Evolutionary conservation across 2,888 invertebrate genomes (phyloP).

Genomic region (Corbicula japonica): DNA sequence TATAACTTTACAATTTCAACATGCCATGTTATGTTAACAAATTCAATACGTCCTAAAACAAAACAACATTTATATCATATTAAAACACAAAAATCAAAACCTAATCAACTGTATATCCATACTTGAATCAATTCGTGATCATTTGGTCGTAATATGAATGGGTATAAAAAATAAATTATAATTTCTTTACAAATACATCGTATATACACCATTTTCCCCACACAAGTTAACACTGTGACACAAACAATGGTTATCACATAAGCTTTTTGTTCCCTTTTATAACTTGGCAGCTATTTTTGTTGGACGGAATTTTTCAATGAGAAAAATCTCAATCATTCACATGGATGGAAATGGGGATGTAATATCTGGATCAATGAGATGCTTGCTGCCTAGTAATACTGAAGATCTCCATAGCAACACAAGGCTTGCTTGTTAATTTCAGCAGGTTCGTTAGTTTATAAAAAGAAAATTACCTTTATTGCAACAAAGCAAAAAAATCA

Average conservation of each 20-base stretch:
- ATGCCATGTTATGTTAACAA: too few relatives aligned
- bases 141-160: slow-evolving; percentile 12
- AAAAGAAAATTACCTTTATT: not conserved
- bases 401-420: not conserved
- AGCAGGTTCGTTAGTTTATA: not conserved
- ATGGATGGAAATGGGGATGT: slow-evolving; percentile 33
- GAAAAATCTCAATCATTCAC: slow-evolving; percentile 26
- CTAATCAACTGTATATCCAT: too few relatives aligned
- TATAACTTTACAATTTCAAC: too few relatives aligned
- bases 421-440: not conserved
- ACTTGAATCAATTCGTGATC: too few relatives aligned
- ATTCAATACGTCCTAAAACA: too few relatives aligned
- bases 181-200: slow-evolving; percentile 23
- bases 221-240: slow-evolving; percentile 1
- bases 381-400: slow-evolving; percentile 42
- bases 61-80: too few relatives aligned
- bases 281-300: slow-evolving; percentile 32
- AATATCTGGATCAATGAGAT: slow-evolving; percentile 33
- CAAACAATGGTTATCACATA: slow-evolving; percentile 22
- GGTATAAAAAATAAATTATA: slow-evolving; percentile 24
- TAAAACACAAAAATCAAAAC: too few relatives aligned
- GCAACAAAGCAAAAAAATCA: not conserved
- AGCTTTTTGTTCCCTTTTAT: slow-evolving; percentile 36
- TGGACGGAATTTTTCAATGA: slow-evolving; percentile 36
- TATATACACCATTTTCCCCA: slow-evolving; percentile 37